Base-by-base conservation (phyloP, 2,113 vertebrate species). In the Salminus brasiliensis region DNA sequence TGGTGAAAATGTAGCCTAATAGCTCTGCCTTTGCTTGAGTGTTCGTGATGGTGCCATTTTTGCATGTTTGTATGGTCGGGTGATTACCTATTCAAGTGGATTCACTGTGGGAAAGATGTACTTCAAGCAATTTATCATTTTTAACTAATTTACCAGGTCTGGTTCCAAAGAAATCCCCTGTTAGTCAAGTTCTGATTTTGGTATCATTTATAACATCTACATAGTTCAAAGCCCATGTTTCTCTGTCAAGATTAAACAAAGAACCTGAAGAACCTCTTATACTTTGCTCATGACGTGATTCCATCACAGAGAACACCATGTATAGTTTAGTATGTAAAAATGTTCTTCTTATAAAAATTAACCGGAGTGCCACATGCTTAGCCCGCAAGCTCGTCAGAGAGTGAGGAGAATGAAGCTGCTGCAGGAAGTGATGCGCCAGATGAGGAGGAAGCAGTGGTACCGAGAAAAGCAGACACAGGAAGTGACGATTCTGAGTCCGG, bases 321-420 rank as follows among this genome's bases (percentile, higher is more conserved):
- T 55, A 25, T 55, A 21, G 25, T n/a, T 59, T 7, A 55, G 9
- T 7, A n/a, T 27, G 16, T 55, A 16, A 34, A 5, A 55, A 25
- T 6, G 4, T 71, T 4, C 32, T 77, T 52, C 32, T 63, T 41
- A 30, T 34, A 21, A 11, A 11, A 30, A 18, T 30, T 66, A 59
- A n/a, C 13, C 3, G 1, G 60, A 62, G 47, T 68, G 12, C 5
- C 0, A 21, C 12, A 32, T 55, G 16, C 78, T 49, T 81, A 94
- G 98, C 94, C 96, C 0, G 93, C 91, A 0, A 98, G 96, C 85
- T 98, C 97, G 18, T 99, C 98, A 0, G 97, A 98, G 87, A 98
- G 96, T 0, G 97, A 99, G 5, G 95, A 93, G 45, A 92, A 94
- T 0, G 94, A 96, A 59, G 91, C 88, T 0, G 91, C 88, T 2